Evolutionary conservation across 2,113 vertebrate species (phyloP).

Genomic region (Crotalus viridis): DNA sequence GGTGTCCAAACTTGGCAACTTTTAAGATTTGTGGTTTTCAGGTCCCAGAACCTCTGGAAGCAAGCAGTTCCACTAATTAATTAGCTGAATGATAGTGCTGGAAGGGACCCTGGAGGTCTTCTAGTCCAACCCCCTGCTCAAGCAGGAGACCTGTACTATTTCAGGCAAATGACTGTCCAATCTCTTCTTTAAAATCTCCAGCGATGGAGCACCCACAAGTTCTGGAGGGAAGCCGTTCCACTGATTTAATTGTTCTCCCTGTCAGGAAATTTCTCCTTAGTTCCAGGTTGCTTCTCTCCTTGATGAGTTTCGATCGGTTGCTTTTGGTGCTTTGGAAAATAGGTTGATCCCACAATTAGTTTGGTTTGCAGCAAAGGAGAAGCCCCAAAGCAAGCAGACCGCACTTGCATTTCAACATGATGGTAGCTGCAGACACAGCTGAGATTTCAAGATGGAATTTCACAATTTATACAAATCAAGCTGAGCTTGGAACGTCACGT

Average conservation of each 20-base stretch:
- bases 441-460: neutral
- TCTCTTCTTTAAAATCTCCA: neutral
- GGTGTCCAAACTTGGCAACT: neutral
- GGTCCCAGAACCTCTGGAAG: neutral
- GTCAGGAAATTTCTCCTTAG: neutral
- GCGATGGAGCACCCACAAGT: too few species aligned
- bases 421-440: neutral
- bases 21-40: neutral
- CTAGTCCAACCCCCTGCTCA: neutral
- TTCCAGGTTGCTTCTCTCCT: neutral
- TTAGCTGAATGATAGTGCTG: too few species aligned
- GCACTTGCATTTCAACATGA: accelerated
- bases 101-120: neutral
- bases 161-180: neutral
- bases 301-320: neutral
- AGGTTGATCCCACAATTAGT: neutral
- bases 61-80: too few species aligned
- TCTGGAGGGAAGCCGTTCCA: neutral
- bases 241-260: neutral
- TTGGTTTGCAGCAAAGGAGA: neutral
- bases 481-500: neutral
- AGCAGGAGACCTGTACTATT: neutral
- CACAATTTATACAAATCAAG: neutral
- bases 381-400: neutral
- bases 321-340: neutral